Percentiles rank a stretch among this genome's conserved stretches.
phyloP scores from a whole-genome alignment of 1,140 invertebrate species.

The Diplogasteroides magnus region DNA sequence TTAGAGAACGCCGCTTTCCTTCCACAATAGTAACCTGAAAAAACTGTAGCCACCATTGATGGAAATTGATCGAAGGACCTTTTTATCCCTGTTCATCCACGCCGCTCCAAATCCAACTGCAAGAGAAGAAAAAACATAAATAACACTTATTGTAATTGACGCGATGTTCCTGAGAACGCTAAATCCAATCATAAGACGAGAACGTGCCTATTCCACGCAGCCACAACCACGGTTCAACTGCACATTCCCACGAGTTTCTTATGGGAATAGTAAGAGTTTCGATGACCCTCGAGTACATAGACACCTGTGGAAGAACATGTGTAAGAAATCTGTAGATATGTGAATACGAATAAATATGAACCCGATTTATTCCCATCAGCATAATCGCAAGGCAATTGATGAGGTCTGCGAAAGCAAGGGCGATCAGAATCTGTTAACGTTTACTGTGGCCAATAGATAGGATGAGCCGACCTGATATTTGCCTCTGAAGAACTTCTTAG shows the following conservation, averaged over 20 bases:
- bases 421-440: conserved; percentile 16
- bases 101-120: neutral
- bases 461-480: conserved; percentile 17
- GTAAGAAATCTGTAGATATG: neutral
- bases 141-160: conserved; percentile 1
- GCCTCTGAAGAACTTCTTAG: conserved; percentile 13
- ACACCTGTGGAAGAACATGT: neutral
- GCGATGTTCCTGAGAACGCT: neutral
- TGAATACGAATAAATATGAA: too few species aligned
- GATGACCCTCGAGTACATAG: conserved; percentile 18
- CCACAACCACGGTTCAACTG: conserved; percentile 25
- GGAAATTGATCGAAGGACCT: conserved; percentile 1
- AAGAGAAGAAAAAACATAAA: conserved; percentile 1
- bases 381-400: neutral
- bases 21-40: conserved; percentile 23
- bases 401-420: neutral
- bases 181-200: too few species aligned
- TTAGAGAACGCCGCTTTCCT: conserved; percentile 24
- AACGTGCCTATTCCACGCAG: conserved; percentile 27
- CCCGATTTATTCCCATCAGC: neutral
- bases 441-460: neutral
- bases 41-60: too few species aligned
- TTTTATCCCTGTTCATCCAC: conserved; percentile 9
- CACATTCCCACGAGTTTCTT: conserved; percentile 25
- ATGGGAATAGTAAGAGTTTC: conserved; percentile 12